Base-by-base conservation (phyloP, 2,797 vertebrate species). In the Macrochelys suwanniensis region DNA sequence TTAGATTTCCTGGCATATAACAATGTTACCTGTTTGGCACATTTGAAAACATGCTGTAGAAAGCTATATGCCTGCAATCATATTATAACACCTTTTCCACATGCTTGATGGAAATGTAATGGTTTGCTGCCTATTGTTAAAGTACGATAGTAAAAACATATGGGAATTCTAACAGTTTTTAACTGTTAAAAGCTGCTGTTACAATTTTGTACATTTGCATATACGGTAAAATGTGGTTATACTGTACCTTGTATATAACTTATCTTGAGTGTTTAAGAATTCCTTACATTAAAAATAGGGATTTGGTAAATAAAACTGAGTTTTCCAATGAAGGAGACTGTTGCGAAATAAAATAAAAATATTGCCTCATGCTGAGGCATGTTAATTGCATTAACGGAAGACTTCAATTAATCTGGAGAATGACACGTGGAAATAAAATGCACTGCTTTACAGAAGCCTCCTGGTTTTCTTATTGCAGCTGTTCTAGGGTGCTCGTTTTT, bases 291-390 rank as follows among this genome's bases (percentile, higher is more conserved):
- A 88, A 96, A 90, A 85, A 86, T 4, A 82, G 87, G 96, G 78
- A 83, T 93, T 96, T 96, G 95, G 74, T 89, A 97, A 95, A 96
- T 61, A 56, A 71, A 93, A 57, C 88, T 59, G 82, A 81, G 51
- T 91, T 97, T 97, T 96, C 95, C 92, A 90, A 89, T 94, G 95
- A 95, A 90, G 92, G 80, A 96, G 94, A 93, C 84, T 84, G 76
- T 96, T 3, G 2, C 57, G 87, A 95, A 96, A 90, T 90, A 92
- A 97, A 93, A 95, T 88, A 90, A 93, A 97, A 96, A 80, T 88
- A 89, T 33, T 94, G 85, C 94, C 95, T 98, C 90, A 6, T 88
- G 80, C 59, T 95, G 95, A 96, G 88, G 96, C 84, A 84, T 97
- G 53, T 95, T 96, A 97, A 91, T 93, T 95, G 85, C 88, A 84